Percentiles rank a stretch among this genome's conserved stretches.
Evolutionary conservation across 2,113 vertebrate species (phyloP).

Genomic region (Oceanodroma tethys): DNA sequence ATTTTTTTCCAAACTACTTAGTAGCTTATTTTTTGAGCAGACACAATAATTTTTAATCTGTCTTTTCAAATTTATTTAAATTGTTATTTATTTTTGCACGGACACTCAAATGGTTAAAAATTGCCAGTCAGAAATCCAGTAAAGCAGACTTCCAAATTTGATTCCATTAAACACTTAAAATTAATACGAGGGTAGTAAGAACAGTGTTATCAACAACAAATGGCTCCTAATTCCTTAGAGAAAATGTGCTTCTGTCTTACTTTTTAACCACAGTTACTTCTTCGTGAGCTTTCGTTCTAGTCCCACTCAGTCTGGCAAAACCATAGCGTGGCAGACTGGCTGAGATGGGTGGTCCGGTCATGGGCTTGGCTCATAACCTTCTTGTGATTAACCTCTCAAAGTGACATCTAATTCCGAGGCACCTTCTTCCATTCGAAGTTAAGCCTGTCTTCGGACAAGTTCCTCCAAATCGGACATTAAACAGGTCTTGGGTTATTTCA

Average conservation of each 20-base stretch:
- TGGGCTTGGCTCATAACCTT: background rate
- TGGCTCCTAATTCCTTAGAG: background rate
- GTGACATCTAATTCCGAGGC: accelerated
- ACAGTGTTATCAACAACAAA: background rate
- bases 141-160: background rate
- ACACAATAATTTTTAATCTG: background rate
- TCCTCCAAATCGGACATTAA: background rate
- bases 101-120: background rate
- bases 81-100: background rate
- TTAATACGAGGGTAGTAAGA: background rate
- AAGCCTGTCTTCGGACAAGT: background rate
- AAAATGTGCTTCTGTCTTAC: background rate
- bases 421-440: background rate
- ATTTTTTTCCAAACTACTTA: background rate
- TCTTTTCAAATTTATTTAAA: background rate
- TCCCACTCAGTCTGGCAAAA: background rate
- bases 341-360: accelerated
- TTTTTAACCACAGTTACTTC: background rate
- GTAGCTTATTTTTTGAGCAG: background rate
- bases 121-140: background rate
- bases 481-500: background rate
- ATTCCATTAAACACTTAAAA: background rate
- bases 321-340: background rate
- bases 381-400: background rate
- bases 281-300: background rate